Base-by-base conservation (phyloP, 2,888 invertebrate genomes). In the Onchidella celtica region DNA sequence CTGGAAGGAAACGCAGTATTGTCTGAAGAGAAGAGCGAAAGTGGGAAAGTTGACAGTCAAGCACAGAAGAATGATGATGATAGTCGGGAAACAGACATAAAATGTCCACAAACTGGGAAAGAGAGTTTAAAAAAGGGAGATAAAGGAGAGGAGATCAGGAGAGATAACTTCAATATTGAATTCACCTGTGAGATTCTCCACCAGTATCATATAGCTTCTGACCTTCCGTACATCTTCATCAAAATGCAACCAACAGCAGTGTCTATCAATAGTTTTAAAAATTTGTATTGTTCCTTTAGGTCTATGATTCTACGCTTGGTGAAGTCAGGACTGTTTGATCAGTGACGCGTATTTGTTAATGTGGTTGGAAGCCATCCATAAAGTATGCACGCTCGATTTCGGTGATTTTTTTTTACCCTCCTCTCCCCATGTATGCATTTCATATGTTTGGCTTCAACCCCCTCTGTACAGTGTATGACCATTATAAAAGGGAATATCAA, bases 191-290 rank as follows among this genome's bases (percentile, higher is more conserved):
- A 76, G 17, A 66, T 76, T 24, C 21, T 47, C n/a, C 34, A 76
- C 40, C 36, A 65, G 76, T 66, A 66, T 27, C 40, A 32, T 47
- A 47, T 66, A 55, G 32, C 29, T n/a, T 47, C 29, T 27, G 29
- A 57, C 40, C 70, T 66, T 32, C 78, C 78, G 11, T 29, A 70
- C 24, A 61, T 78, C 40, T 47, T 78, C 6, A 69, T 78, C 14
- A 78, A 70, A 29, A 4, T 78, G 68, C 36, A 40, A 61, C 78
- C 78, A 38, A 29, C n/a, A 9, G 55, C 11, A 38, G 27, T 24
- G 2, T 14, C 40, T 36, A 17, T n/a, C 36, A 73, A 36, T 3
- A 61, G 34, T 55, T 79, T 79, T 55, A 65, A 65, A 32, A 72
- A 72, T 17, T 79, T 79, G 9, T 79, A 65, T 21, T 47, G 34